Base-by-base conservation (phyloP, 2,888 invertebrate species). In the Rotaria socialis region DNA sequence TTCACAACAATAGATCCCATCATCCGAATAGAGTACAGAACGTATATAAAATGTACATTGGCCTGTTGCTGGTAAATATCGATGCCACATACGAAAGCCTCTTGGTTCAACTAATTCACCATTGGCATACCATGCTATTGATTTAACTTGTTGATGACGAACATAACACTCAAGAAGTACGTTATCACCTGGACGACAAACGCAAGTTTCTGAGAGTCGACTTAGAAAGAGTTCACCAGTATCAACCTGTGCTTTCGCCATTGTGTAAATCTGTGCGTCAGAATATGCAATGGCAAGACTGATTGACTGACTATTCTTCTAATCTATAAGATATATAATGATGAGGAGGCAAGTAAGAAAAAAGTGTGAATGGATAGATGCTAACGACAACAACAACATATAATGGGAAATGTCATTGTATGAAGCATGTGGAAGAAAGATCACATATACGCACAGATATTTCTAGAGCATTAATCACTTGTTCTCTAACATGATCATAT, bases 211-310 rank as follows among this genome's bases (percentile, higher is more conserved):
- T 2, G 80, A 47, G 24, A 80, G 47, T 47, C 80, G 80, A 80
- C 80, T 80, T 80, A 80, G n/a, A 80, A 80, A 80, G 35, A 67
- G 67, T 67, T 67, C 67, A 41, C 67, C 67, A 67, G 67, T 67
- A 19, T 67, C 67, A 7, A 35, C 14, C 19, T 67, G 14, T 35
- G 35, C 5, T 67, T 11, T 35, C 35, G 67, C 67, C 67, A 67
- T 67, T 27, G 16, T 56, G 4, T 0, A 67, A 41, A 35, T 35
- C 0, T 67, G 27, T 35, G n/a, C 60, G n/a, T n/a, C 2, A n/a
- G n/a, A 11, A n/a, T 60, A 60, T 10, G 67, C 67, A 67, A 35
- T 67, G 67, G 35, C 35, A 67, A 67, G 35, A 41, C 19, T 35
- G 67, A 35, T 67, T 19, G 67, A 67, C 67, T 67, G 67, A 67